phyloP scores from a whole-genome alignment of 2,113 vertebrate genomes.

The Rhipidura dahli region DNA sequence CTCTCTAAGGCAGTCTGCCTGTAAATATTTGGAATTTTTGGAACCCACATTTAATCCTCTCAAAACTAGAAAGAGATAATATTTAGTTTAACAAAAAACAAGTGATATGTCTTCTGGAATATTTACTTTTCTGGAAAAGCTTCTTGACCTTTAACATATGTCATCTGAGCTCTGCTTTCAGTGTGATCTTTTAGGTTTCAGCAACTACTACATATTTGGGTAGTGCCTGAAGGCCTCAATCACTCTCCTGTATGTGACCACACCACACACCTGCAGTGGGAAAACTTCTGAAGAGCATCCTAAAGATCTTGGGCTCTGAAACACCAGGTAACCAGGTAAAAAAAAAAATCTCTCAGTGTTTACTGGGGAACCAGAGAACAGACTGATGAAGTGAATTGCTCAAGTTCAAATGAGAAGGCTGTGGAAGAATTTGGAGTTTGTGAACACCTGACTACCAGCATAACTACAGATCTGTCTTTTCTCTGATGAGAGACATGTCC shows the following conservation, averaged over 20 bases:
- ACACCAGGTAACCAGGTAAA: neutral
- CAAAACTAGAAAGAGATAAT: neutral
- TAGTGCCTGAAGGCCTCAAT: neutral
- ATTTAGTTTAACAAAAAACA: neutral
- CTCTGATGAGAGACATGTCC: neutral
- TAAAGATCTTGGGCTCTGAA: neutral
- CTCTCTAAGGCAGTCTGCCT: neutral
- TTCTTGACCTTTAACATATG: neutral
- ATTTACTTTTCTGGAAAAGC: neutral
- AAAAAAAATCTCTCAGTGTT: neutral
- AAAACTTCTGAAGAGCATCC: neutral
- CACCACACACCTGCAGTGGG: neutral
- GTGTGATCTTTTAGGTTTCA: neutral
- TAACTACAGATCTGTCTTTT: neutral
- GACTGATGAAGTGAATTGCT: neutral
- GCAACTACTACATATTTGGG: neutral
- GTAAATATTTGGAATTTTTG: conserved; percentile 19
- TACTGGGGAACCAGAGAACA: neutral
- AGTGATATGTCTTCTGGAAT: neutral
- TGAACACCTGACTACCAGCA: neutral
- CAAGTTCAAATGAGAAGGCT: neutral
- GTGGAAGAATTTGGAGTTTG: neutral
- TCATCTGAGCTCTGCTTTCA: neutral
- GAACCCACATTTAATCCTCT: neutral
- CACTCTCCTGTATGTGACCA: neutral